Conservation (phyloP, 2,888 invertebrate genomes). For the Hirtodrosophila histrioides region DNA sequence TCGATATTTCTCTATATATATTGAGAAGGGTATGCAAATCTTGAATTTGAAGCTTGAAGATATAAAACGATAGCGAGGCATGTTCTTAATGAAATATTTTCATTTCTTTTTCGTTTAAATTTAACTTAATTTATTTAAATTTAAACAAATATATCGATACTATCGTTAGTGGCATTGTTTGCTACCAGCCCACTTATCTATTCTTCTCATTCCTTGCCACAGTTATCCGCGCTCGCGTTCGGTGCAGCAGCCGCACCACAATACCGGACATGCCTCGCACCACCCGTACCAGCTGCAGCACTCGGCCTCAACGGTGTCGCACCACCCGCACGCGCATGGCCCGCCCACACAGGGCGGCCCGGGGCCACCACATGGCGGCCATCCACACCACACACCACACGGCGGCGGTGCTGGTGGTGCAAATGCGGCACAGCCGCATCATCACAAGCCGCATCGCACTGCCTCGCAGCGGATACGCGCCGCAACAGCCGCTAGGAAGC, state of each 20-base stretch:
- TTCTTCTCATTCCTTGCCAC: neutral
- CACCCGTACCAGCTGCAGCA: slow-evolving; percentile 75
- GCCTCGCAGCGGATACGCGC: slow-evolving; percentile 83
- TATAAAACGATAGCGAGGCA: too few species aligned
- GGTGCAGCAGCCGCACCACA: slow-evolving; percentile 71
- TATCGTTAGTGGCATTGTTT: neutral
- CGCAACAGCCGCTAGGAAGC: slow-evolving; percentile 85
- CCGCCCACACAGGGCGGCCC: slow-evolving; percentile 59
- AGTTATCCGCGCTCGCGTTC: slow-evolving; percentile 81
- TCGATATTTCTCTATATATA: too few species aligned
- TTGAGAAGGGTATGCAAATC: too few species aligned
- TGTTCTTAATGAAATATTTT: too few species aligned
- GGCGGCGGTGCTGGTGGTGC: slow-evolving; percentile 35
- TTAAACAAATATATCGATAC: neutral
- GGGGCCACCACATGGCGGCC: slow-evolving; percentile 63
- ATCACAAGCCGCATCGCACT: slow-evolving; percentile 79
- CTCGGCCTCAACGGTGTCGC: slow-evolving; percentile 72
- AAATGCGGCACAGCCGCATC: slow-evolving; percentile 56
- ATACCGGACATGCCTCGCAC: slow-evolving; percentile 56
- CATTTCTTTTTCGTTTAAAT: too few species aligned
- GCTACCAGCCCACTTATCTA: neutral
- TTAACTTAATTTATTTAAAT: too few species aligned
- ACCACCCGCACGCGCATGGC: slow-evolving; percentile 74
- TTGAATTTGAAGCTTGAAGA: too few species aligned
- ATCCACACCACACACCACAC: slow-evolving; percentile 66